Base-by-base conservation (phyloP, 2,888 invertebrate species). In the Caenorhabditis sp. region DNA sequence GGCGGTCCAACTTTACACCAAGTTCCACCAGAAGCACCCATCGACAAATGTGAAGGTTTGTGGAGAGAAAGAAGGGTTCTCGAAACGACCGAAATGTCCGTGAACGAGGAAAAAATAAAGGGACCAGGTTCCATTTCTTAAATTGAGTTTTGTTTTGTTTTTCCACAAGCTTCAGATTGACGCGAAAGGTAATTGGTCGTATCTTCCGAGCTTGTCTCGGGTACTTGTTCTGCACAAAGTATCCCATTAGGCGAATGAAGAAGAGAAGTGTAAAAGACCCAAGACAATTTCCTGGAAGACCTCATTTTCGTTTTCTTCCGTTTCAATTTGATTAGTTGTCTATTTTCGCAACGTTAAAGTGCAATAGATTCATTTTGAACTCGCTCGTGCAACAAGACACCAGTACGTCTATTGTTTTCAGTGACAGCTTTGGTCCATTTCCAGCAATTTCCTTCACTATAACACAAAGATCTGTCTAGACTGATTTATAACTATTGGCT, bases 1-100 rank as follows among this genome's bases (percentile, higher is more conserved):
- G 74, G 50, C 56, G 13, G 15, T 41, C 3, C 74, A 53, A 62
- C 74, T 75, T 4, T 20, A 17, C 50, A 24, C 56, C 13, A 78
- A 73, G 39, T 78, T 43, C 58, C 24, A 53, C 37, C 48, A 70
- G 32, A 78, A 65, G 17, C 78, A 78, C 46, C 72, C 78, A 7
- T 65, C 72, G 1, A 78, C 78, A 1, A 73, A 56, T 62, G 78
- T 78, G 0, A 78, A 78, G 78, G 78, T 77, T 30, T 41, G 61
- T 71, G 32, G n/a, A 27, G 27, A 35, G 30, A 37, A 27, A 55
- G 11, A 53, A 45, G 7, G n/a, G 20, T 27, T 17, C 13, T 26
- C 26, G 3, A 27, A 32, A 13, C 7, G 7, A 58, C 72, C 50
- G 63, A 65, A 53, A 52, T 73, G 58, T 73, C 72, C 63, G 72